Evolutionary conservation across 1,140 invertebrate species (phyloP), one percentile per base, ranked within the genome.

Genomic region (Geopemphigus sp.): DNA sequence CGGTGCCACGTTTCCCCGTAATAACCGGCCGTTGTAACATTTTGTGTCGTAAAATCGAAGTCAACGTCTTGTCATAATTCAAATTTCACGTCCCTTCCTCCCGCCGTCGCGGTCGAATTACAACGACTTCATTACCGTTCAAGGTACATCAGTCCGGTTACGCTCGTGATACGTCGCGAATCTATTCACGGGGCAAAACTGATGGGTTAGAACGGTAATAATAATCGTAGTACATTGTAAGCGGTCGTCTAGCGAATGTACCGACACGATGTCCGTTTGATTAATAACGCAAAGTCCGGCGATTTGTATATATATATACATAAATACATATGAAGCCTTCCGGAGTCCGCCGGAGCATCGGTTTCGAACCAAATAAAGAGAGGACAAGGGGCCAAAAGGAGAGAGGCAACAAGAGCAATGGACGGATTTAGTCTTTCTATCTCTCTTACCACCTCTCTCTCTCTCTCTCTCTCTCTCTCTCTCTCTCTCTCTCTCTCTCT

Each of bases 191-290:
- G n/a, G 39, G 39, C 50, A 15, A 50, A 68, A 50, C 66, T 22
- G 15, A 68, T 22, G 45, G 66, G 66, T 50, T 17, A 47, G 22
- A 68, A 68, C 22, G 6, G 45, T 68, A 68, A 68, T 68, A 68
- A 68, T 68, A 68, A 68, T 68, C 50, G 66, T 68, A 68, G 45
- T 68, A 68, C 22, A 19, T 50, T 50, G 66, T 68, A 68, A 68
- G 45, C 66, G 45, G 39, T 68, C 66, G 66, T 68, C 45, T 50
- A 50, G 66, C 45, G 19, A 68, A 56, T 32, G 24, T 73, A 73
- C 70, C 29, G 56, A 26, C 24, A 3, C 26, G 53, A 56, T 54
- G 54, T 73, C 39, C 53, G 53, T 73, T 73, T 73, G 70, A 73
- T 73, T 73, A 73, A 73, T 73, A 56, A 73, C 70, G 17, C 56